Percentiles rank a stretch among this genome's conserved stretches.
These are phyloP conservation scores for Oriolus oriolus DNA, from an alignment of 2,113 vertebrate species.

Conservation along the genomic window DNA sequence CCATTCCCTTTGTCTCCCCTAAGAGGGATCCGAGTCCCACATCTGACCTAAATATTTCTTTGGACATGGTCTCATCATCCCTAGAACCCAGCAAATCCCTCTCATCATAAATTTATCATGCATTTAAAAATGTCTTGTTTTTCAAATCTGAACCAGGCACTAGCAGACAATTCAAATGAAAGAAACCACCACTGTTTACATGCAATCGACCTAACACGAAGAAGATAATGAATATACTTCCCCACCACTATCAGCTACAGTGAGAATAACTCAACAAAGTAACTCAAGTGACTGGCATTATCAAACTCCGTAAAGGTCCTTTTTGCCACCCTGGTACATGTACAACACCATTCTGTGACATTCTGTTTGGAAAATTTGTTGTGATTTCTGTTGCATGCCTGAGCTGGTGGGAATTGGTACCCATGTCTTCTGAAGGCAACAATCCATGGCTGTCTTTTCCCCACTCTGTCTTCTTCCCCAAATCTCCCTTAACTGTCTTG, in stretches of 20 bases:
- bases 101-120: background rate
- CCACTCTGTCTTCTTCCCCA: background rate
- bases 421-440: background rate
- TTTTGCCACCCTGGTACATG: background rate
- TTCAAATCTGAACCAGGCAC: background rate
- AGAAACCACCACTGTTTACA: background rate
- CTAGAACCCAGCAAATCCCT: background rate
- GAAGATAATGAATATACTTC: rapidly evolving
- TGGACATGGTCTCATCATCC: background rate
- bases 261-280: background rate
- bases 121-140: background rate
- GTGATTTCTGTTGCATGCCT: background rate
- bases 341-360: background rate
- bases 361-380: background rate
- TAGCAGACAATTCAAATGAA: background rate
- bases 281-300: background rate
- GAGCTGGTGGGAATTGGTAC: background rate
- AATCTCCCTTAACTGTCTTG: background rate
- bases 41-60: background rate
- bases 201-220: background rate
- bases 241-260: background rate
- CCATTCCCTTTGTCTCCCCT: background rate
- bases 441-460: background rate
- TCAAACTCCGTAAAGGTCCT: background rate
- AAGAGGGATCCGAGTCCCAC: background rate